phyloP scores from a whole-genome alignment of 2,888 invertebrate genomes.

The Sesamia inferens region DNA sequence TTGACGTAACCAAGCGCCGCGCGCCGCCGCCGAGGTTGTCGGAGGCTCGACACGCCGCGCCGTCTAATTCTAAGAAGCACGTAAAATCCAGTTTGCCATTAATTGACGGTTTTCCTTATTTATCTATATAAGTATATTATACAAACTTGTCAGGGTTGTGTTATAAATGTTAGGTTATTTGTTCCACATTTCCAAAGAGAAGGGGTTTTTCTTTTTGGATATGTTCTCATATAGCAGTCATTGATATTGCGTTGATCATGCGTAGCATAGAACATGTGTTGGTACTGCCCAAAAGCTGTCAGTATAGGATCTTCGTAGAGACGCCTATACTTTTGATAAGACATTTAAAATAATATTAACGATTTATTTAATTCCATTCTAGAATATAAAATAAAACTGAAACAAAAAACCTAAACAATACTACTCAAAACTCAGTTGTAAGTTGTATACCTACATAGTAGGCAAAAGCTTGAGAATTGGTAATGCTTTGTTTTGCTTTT shows the following conservation, averaged over 20 bases:
- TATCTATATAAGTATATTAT: constrained; percentile 41
- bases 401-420: too few relatives aligned
- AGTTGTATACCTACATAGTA: background rate
- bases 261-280: background rate
- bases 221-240: background rate
- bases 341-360: background rate
- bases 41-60: constrained; percentile 58
- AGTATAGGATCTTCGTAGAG: too few relatives aligned
- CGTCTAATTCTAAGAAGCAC: constrained; percentile 75
- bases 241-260: background rate
- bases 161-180: background rate
- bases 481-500: background rate
- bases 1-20: constrained; percentile 68
- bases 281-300: too few relatives aligned
- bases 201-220: background rate
- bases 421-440: background rate
- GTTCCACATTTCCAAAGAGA: too few relatives aligned
- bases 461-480: background rate
- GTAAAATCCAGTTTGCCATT: constrained; percentile 65
- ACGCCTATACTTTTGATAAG: background rate
- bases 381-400: background rate
- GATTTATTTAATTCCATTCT: background rate
- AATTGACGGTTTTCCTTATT: constrained; percentile 75
- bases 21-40: constrained; percentile 56
- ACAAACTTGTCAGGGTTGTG: constrained; percentile 9